A percentile compares a stretch with the other conserved stretches of the same genome.
These are phyloP conservation scores for Epizoanthus stellaris DNA, from an alignment of 92 coral and sea anemone species.

Conservation along the genomic window DNA sequence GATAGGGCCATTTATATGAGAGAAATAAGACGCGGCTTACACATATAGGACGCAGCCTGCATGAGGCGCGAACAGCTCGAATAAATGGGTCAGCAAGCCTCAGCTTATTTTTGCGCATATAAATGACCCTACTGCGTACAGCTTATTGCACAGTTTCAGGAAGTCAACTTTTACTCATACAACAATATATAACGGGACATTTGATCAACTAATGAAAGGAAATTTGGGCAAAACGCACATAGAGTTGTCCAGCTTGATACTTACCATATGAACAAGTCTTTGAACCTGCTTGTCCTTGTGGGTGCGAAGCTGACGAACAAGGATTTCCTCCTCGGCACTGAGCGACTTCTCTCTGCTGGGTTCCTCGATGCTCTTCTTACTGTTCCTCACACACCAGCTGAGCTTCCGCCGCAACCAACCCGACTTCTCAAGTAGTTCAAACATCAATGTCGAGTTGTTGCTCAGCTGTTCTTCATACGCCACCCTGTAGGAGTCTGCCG, in stretches of 20 bases:
- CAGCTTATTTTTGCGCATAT: too few relatives aligned
- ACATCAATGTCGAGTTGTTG: conserved; percentile 72
- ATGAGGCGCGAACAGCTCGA: too few relatives aligned
- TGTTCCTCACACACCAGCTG: conserved; percentile 39
- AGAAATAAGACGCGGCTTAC: too few relatives aligned
- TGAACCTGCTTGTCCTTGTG: conserved; percentile 84
- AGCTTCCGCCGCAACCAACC: conserved; percentile 69
- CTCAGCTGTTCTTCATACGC: conserved; percentile 87
- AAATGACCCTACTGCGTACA: too few relatives aligned
- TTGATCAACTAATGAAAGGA: too few relatives aligned
- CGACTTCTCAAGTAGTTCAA: conserved; percentile 78
- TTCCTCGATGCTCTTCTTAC: conserved; percentile 18
- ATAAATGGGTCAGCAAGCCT: too few relatives aligned
- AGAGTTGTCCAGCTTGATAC: neutral
- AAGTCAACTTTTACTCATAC: too few relatives aligned
- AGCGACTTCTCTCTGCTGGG: conserved; percentile 38
- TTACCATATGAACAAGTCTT: conserved; percentile 84
- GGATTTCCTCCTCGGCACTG: conserved; percentile 59
- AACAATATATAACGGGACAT: too few relatives aligned
- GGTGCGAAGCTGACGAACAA: conserved; percentile 64
- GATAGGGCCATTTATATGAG: too few relatives aligned
- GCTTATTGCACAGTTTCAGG: too few relatives aligned
- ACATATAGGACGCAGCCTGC: too few relatives aligned
- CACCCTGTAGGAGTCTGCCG: conserved; percentile 84
- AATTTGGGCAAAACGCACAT: too few relatives aligned